Evolutionary conservation across 2,888 invertebrate species (phyloP).

Genomic region (Aplocera efformata): DNA sequence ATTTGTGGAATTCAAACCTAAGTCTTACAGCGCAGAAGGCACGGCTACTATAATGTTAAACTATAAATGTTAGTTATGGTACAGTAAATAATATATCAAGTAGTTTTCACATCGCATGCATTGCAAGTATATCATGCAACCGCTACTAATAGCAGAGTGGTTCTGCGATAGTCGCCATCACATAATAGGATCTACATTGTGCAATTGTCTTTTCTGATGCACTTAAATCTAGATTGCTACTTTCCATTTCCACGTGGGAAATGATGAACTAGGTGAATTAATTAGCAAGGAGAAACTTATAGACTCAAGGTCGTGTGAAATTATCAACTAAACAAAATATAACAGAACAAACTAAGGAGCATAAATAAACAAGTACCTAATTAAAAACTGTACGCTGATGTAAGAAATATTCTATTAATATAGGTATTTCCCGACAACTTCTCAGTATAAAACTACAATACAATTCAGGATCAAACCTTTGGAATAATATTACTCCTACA

Average conservation of each 20-base stretch:
- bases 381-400: too few species aligned
- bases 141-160: constrained; percentile 27
- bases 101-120: constrained; percentile 19
- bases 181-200: constrained; percentile 38
- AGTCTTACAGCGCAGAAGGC: too few species aligned
- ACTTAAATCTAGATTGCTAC: constrained; percentile 31
- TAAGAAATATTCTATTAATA: too few species aligned
- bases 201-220: constrained; percentile 34
- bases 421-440: too few species aligned
- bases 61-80: too few species aligned
- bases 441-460: too few species aligned
- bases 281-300: constrained; percentile 6
- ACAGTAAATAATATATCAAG: neutral
- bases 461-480: constrained; percentile 6
- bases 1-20: too few species aligned
- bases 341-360: too few species aligned
- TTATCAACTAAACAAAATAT: too few species aligned
- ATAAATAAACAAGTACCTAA: too few species aligned
- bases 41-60: too few species aligned
- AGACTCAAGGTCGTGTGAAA: neutral
- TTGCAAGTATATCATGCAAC: constrained; percentile 12
- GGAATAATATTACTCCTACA: constrained; percentile 2
- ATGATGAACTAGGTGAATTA: constrained; percentile 9
- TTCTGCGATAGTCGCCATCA: constrained; percentile 26
- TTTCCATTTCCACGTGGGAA: constrained; percentile 45